Conservation (phyloP, 64 coral and sea anemone genomes). For the Acropora yongei region DNA sequence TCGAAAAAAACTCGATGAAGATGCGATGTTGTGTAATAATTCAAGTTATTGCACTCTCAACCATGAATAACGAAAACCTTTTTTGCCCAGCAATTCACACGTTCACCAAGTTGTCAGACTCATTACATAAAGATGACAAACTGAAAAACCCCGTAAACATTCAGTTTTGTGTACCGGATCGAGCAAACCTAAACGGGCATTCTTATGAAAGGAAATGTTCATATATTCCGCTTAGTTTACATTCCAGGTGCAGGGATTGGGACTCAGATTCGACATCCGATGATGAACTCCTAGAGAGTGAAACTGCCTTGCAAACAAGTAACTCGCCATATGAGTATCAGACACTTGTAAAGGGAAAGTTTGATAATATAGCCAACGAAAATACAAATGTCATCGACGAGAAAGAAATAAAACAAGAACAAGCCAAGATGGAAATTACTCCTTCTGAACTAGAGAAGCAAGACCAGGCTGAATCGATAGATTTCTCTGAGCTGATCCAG, state of each 20-base stretch:
- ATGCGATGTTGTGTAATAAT: too few species aligned
- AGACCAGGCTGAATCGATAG: conserved; percentile 11
- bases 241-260: background rate
- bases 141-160: too few species aligned
- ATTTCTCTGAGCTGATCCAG: conserved; percentile 70
- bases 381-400: conserved; percentile 27
- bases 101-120: too few species aligned
- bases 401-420: background rate
- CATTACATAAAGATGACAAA: too few species aligned
- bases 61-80: too few species aligned
- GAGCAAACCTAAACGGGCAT: too few species aligned
- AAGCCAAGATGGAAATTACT: background rate
- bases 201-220: background rate
- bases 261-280: conserved; percentile 31
- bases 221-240: background rate
- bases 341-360: conserved; percentile 70
- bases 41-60: too few species aligned
- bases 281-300: conserved; percentile 22
- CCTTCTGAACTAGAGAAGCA: conserved; percentile 31
- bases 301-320: conserved; percentile 75
- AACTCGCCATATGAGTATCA: conserved; percentile 68
- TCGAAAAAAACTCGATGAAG: too few species aligned
- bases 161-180: too few species aligned
- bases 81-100: too few species aligned
- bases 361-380: conserved; percentile 35